These are phyloP conservation scores for Noturus placidus DNA, from an alignment of 2,113 vertebrate species.

Conservation along the genomic window DNA sequence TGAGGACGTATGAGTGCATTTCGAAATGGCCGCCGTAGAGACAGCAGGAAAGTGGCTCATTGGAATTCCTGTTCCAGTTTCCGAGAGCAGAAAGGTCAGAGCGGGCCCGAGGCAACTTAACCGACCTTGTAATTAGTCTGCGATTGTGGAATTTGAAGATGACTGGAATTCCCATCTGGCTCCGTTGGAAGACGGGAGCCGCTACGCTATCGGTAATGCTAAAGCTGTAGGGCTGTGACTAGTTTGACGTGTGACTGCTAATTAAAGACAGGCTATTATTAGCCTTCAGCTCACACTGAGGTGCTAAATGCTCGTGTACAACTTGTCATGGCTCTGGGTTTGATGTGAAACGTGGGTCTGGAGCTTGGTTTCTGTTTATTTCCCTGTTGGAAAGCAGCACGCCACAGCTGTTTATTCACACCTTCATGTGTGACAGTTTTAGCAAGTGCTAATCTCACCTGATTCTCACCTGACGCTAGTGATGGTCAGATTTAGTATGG, in stretches of 20 bases:
- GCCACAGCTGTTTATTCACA: background rate
- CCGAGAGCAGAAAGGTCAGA: conserved; percentile 8
- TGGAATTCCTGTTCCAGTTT: conserved; percentile 20
- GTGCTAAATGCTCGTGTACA: conserved; percentile 41
- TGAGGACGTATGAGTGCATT: background rate
- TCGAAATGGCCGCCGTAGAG: background rate
- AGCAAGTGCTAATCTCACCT: background rate
- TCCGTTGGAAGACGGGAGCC: background rate
- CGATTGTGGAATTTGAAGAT: conserved; percentile 53
- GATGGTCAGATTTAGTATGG: background rate
- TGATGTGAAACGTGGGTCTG: background rate
- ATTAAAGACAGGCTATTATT: conserved; percentile 59
- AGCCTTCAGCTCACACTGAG: conserved; percentile 35
- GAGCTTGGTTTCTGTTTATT: background rate
- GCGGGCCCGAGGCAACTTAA: background rate
- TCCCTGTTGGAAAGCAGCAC: background rate
- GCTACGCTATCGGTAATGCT: background rate
- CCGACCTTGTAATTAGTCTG: conserved; percentile 45
- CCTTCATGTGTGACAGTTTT: background rate
- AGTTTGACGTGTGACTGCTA: conserved; percentile 44
- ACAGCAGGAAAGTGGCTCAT: conserved; percentile 8
- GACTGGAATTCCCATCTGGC: conserved; percentile 23
- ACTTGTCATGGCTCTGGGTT: conserved; percentile 13
- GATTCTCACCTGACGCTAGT: background rate
- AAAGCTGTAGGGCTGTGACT: conserved; percentile 18